Conservation (phyloP, 1,140 invertebrate genomes). For the Hyles euphorbiae region DNA sequence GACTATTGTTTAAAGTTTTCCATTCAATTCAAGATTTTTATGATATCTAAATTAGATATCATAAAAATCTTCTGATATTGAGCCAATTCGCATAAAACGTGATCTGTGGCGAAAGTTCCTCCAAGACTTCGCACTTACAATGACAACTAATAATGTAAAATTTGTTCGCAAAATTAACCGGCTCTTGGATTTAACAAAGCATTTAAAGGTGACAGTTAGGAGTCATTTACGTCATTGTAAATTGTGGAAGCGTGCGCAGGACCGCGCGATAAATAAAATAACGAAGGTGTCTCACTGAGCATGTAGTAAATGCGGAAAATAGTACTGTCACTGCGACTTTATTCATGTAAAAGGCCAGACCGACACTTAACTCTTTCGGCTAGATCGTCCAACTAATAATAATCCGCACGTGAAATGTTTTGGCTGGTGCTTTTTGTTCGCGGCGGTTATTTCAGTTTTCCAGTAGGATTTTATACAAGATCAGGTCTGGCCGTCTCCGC, state of each 20-base stretch:
- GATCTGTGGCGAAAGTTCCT: neutral
- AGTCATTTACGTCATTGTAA: slow-evolving; percentile 42
- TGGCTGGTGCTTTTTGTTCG: slow-evolving; percentile 74
- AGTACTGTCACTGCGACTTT: slow-evolving; percentile 42
- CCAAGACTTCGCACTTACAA: neutral
- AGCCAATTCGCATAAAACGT: slow-evolving; percentile 28
- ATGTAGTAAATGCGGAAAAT: slow-evolving; percentile 26
- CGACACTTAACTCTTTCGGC: slow-evolving; percentile 67
- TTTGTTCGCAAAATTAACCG: slow-evolving; percentile 24
- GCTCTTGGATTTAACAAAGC: slow-evolving; percentile 25
- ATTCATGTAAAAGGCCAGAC: slow-evolving; percentile 48
- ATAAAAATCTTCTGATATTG: slow-evolving; percentile 32
- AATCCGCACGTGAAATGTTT: slow-evolving; percentile 74
- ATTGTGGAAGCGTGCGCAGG: slow-evolving; percentile 18
- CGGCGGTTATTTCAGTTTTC: slow-evolving; percentile 74
- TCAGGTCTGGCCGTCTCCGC: slow-evolving; percentile 58
- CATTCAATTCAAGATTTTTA: too few species aligned
- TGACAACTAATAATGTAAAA: slow-evolving; percentile 6
- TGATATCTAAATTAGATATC: slow-evolving; percentile 26
- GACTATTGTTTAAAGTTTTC: too few species aligned
- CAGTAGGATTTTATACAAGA: slow-evolving; percentile 72
- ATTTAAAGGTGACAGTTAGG: slow-evolving; percentile 31
- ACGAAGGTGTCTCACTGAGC: slow-evolving; percentile 11
- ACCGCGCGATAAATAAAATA: slow-evolving; percentile 22
- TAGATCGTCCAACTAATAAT: slow-evolving; percentile 75